phyloP scores from a whole-genome alignment of 2,113 vertebrate genomes.

The Microcebus murinus region DNA sequence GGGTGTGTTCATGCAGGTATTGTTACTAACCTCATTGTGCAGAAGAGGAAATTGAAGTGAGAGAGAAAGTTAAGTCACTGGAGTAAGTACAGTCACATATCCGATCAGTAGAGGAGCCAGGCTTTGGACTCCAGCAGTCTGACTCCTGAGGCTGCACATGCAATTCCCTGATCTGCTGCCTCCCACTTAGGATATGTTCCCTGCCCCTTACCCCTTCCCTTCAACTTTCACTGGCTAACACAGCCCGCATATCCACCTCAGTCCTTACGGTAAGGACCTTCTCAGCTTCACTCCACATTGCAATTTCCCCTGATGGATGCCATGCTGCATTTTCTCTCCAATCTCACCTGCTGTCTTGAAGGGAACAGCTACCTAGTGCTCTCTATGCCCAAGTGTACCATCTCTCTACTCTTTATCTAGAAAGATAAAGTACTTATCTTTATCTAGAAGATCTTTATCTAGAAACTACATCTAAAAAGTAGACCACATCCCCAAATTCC shows the following conservation, averaged over 20 bases:
- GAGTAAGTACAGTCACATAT: neutral
- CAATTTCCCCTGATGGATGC: rapidly evolving
- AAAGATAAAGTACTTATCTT: no score
- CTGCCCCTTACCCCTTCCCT: neutral
- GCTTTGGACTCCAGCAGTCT: neutral
- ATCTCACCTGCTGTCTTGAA: neutral
- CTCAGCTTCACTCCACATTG: neutral
- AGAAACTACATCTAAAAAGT: neutral
- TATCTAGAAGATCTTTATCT: neutral
- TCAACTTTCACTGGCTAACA: neutral
- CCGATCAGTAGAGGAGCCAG: neutral
- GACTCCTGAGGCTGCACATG: neutral
- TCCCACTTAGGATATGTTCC: neutral
- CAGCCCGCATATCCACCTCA: neutral
- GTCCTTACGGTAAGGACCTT: neutral
- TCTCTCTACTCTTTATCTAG: neutral
- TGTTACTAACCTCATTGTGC: neutral
- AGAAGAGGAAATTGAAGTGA: constrained; percentile 28
- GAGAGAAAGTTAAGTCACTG: constrained; percentile 11
- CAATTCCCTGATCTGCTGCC: rapidly evolving
- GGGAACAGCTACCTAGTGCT: neutral
- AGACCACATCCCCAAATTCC: neutral
- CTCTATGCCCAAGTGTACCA: neutral
- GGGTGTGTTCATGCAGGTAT: neutral
- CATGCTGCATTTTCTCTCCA: neutral